phyloP scores from a whole-genome alignment of 2,113 vertebrate species.

The Hyperoodon ampullatus region DNA sequence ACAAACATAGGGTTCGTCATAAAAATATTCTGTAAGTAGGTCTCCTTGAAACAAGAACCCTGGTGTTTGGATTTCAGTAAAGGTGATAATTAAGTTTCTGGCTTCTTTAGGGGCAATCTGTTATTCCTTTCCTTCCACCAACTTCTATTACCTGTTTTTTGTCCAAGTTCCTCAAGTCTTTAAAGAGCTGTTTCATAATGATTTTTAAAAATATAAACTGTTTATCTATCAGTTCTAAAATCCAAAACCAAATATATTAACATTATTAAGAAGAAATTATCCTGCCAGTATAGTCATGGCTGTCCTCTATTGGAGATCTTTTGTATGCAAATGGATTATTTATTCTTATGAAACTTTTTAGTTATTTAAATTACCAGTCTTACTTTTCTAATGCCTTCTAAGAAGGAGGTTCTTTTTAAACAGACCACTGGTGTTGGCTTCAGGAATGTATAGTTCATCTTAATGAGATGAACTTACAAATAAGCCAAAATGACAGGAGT shows the following conservation, averaged over 20 bases:
- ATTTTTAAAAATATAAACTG: not conserved
- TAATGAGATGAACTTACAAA: not conserved
- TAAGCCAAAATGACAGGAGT: not conserved
- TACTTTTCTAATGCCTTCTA: not conserved
- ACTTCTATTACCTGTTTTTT: not conserved
- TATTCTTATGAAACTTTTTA: slow-evolving; percentile 19
- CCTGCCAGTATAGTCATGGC: not conserved
- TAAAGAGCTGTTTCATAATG: slow-evolving; percentile 1
- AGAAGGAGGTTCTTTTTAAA: slow-evolving; percentile 33
- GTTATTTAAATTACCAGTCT: slow-evolving; percentile 27
- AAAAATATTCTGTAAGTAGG: slow-evolving; percentile 77
- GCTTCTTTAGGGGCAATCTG: slow-evolving; percentile 33
- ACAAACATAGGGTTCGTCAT: slow-evolving; percentile 82
- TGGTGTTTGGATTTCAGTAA: slow-evolving; percentile 60
- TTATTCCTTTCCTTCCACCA: not conserved
- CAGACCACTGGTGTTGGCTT: not conserved
- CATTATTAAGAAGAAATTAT: not conserved
- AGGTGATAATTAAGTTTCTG: slow-evolving; percentile 74
- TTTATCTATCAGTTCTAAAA: not conserved
- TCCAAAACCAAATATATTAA: slow-evolving; percentile 22
- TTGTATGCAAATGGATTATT: not conserved
- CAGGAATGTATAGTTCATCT: not conserved
- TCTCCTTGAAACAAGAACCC: slow-evolving; percentile 65
- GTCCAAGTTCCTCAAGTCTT: not conserved
- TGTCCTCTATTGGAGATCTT: not conserved